Evolutionary conservation across 2,888 invertebrate genomes (phyloP).

Genomic region (Yponomeuta malinellus): DNA sequence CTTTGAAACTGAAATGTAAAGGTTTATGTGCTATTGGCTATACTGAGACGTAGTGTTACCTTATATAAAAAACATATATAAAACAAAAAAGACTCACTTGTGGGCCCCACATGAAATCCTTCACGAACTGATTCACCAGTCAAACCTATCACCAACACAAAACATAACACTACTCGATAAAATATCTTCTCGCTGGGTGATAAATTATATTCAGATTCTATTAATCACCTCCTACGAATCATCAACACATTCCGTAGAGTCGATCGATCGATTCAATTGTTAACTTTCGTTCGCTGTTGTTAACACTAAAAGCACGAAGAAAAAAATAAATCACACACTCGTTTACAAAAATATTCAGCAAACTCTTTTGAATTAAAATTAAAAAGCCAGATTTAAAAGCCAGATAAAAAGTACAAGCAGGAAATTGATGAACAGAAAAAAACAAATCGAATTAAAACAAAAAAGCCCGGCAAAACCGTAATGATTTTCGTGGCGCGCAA

Average conservation of each 20-base stretch:
- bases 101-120: neutral
- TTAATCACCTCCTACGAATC: constrained; percentile 9
- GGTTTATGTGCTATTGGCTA: no score
- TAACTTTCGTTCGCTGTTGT: no score
- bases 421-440: neutral
- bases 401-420: neutral
- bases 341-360: neutral
- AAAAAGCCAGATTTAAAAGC: no score
- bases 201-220: neutral
- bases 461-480: neutral
- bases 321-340: neutral
- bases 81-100: neutral
- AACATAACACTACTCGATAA: constrained; percentile 4
- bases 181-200: neutral
- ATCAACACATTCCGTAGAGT: neutral
- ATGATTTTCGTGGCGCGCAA: constrained; percentile 2
- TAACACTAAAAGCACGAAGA: neutral
- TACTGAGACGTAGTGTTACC: neutral
- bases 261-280: constrained; percentile 2
- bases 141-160: neutral
- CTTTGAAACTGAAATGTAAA: no score
- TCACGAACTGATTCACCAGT: neutral
- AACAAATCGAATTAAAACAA: neutral
- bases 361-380: no score
- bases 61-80: neutral